phyloP scores from a whole-genome alignment of 2,797 vertebrate species.

The Alectoris magna region DNA sequence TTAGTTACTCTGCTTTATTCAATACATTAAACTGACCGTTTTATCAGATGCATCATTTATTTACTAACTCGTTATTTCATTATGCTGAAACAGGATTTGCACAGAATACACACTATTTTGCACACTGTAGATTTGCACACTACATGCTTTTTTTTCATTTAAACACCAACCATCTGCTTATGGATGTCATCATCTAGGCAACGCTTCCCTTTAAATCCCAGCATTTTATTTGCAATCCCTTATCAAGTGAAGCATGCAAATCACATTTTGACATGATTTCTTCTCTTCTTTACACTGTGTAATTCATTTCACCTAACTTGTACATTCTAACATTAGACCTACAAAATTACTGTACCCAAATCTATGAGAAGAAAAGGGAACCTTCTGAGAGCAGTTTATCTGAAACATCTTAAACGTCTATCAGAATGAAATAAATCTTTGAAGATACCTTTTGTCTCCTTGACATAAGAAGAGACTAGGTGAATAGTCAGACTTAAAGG shows the following conservation, averaged over 20 bases:
- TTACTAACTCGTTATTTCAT: neutral
- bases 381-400: neutral
- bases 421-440: constrained; percentile 14
- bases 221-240: neutral
- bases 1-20: neutral
- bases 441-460: neutral
- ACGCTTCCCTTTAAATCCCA: neutral
- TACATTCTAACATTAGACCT: neutral
- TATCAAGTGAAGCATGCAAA: neutral
- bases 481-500: constrained; percentile 26
- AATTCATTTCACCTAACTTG: neutral
- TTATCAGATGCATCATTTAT: neutral
- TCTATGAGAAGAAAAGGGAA: neutral
- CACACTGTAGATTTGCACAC: too few relatives aligned
- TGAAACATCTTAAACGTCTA: neutral
- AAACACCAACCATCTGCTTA: constrained; percentile 33
- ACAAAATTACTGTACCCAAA: neutral
- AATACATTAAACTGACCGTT: neutral
- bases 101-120: neutral
- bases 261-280: neutral
- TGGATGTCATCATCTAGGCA: neutral
- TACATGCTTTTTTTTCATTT: neutral
- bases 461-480: constrained; percentile 7
- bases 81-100: neutral
- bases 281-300: neutral